Evolutionary conservation across 1,140 invertebrate species (phyloP).

Genomic region (Drosophila kohkoa): DNA sequence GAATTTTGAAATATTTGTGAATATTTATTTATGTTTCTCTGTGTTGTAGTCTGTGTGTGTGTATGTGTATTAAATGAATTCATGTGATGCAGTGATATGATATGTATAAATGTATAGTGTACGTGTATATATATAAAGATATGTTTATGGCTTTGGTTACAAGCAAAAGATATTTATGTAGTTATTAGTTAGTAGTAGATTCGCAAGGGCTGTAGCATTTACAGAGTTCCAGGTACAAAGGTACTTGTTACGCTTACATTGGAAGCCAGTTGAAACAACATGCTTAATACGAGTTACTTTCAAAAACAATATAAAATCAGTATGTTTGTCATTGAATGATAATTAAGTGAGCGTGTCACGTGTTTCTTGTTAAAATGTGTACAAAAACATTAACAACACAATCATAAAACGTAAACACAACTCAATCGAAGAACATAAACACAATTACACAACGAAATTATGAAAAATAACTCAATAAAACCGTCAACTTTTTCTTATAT

Average conservation of each 20-base stretch:
- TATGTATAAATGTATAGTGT: slow-evolving; percentile 21
- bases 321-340: slow-evolving; percentile 60
- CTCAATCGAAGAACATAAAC: slow-evolving; percentile 4
- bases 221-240: slow-evolving; percentile 74
- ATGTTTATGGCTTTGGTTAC: slow-evolving; percentile 54
- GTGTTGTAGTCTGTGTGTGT: slow-evolving; percentile 25
- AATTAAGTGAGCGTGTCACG: slow-evolving; percentile 79
- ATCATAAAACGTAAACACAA: slow-evolving; percentile 40
- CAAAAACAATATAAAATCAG: slow-evolving; percentile 50
- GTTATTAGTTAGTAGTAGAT: slow-evolving; percentile 34
- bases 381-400: slow-evolving; percentile 43
- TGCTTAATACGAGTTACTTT: slow-evolving; percentile 71
- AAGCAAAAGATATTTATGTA: slow-evolving; percentile 62
- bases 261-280: slow-evolving; percentile 76
- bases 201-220: slow-evolving; percentile 77
- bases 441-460: slow-evolving; percentile 28
- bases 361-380: slow-evolving; percentile 75
- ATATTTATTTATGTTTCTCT: slow-evolving; percentile 9
- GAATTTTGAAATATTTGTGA: slow-evolving; percentile 29
- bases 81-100: slow-evolving; percentile 55
- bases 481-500: slow-evolving; percentile 60
- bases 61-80: slow-evolving; percentile 16
- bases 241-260: slow-evolving; percentile 74
- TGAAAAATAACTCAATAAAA: slow-evolving; percentile 33
- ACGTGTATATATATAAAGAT: slow-evolving; percentile 11